Evolutionary conservation across 30 jellyfish, hydroid and myxozoan genomes (phyloP).

Genomic region (Sanderia malayensis): DNA sequence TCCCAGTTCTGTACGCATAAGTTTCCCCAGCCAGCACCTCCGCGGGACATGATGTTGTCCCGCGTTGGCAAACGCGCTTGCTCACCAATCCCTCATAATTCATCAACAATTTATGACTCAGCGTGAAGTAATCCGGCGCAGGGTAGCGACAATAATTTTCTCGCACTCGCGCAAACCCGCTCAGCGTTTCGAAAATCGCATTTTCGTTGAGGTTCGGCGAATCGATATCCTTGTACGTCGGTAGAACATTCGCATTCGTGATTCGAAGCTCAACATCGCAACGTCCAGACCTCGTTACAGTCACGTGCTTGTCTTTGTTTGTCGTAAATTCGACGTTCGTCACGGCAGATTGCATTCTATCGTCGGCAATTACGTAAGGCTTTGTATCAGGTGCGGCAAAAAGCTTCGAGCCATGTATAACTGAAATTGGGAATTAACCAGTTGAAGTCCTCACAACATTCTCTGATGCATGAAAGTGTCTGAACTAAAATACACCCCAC

Average conservation of each 20-base stretch:
- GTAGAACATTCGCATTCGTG: slow-evolving; percentile 21
- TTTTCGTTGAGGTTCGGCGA: neutral
- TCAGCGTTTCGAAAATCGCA: neutral
- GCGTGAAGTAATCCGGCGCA: slow-evolving; percentile 10
- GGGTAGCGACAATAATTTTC: slow-evolving; percentile 32
- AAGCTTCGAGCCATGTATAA: slow-evolving; percentile 7
- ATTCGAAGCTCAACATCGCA: slow-evolving; percentile 10
- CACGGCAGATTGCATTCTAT: slow-evolving; percentile 16
- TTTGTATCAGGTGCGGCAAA: neutral
- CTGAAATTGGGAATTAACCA: slow-evolving; percentile 13
- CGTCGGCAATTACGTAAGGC: slow-evolving; percentile 22
- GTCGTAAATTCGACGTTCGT: slow-evolving; percentile 2
- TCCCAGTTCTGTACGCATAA: neutral
- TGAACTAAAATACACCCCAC: neutral
- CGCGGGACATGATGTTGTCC: slow-evolving; percentile 21
- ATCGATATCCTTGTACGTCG: slow-evolving; percentile 30
- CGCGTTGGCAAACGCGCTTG: slow-evolving; percentile 3
- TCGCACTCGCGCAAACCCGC: neutral
- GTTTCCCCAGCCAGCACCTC: slow-evolving; percentile 12
- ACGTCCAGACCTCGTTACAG: neutral
- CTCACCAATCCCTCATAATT: slow-evolving; percentile 5
- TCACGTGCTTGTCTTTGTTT: slow-evolving; percentile 8
- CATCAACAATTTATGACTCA: slow-evolving; percentile 19
- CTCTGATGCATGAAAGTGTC: neutral
- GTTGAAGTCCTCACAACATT: too few relatives aligned